phyloP scores from a whole-genome alignment of 92 coral and sea anemone species.

The Epizoanthus illoricatus region DNA sequence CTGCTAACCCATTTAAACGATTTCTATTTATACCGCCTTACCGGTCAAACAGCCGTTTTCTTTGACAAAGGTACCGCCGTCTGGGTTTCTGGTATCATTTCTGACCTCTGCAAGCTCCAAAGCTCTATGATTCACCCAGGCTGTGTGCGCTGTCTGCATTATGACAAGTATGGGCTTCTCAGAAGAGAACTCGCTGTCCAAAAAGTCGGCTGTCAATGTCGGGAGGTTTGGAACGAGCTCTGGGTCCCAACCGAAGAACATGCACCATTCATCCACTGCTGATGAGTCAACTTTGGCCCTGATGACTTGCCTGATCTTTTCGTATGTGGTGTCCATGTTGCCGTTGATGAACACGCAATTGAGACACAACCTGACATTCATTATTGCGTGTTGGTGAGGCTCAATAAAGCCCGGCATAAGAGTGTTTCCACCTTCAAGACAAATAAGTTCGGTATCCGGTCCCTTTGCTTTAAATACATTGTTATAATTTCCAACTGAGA shows the following conservation, averaged over 20 bases:
- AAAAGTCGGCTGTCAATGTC: constrained; percentile 15
- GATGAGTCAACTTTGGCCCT: constrained; percentile 19
- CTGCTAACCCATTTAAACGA: no score
- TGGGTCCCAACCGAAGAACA: constrained; percentile 53
- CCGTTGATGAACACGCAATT: constrained; percentile 5
- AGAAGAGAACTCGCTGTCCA: constrained; percentile 30
- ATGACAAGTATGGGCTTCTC: constrained; percentile 27
- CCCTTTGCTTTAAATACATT: constrained; percentile 13
- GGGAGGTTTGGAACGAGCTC: constrained; percentile 38
- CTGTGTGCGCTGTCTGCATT: constrained; percentile 40
- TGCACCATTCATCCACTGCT: constrained; percentile 26
- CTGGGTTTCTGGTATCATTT: neutral
- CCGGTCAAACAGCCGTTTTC: constrained; percentile 11
- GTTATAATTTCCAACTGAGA: constrained; percentile 27
- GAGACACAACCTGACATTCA: neutral
- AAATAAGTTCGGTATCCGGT: constrained; percentile 10
- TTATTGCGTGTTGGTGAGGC: constrained; percentile 41
- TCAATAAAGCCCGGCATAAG: constrained; percentile 53
- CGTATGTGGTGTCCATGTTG: constrained; percentile 13
- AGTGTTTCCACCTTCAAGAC: constrained; percentile 28
- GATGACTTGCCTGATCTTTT: constrained; percentile 20
- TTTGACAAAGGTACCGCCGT: constrained; percentile 30
- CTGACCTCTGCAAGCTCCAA: constrained; percentile 26
- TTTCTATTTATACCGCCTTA: no score
- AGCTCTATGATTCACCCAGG: constrained; percentile 44